Base-by-base conservation (phyloP, 2,113 vertebrate genomes). In the Passerina amoena region DNA sequence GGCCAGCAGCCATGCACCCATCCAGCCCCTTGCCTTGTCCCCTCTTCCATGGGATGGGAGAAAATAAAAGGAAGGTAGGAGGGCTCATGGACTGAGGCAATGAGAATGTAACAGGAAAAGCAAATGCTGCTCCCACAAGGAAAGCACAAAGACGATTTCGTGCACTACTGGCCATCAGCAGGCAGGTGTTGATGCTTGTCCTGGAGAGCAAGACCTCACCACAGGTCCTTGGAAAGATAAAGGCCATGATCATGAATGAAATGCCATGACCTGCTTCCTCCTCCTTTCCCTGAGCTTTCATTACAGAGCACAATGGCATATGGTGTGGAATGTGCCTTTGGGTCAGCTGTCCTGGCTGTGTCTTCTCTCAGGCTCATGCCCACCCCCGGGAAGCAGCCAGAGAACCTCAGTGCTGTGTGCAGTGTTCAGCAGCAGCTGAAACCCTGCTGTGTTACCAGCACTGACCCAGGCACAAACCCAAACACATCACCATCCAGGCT, bases 311-410 rank as follows among this genome's bases (percentile, higher is more conserved):
- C 44, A 38, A 6, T 5, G 16, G 42, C 28, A 7, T 0, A 1
- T 28, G 54, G 13, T 59, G 11, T 44, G 63, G 28, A 28, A 33
- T 38, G 30, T 51, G 31, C 28, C 57, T 50, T 33, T 70, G 56
- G 51, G 60, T 24, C 61, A 22, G 56, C 73, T 88, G 13, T 54
- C 24, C 70, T 24, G 21, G 47, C 60, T 53, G 19, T 30, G n/a
- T 5, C 15, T 0, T 1, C 42, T 17, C 37, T 56, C 28, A 48
- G 38, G 21, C 18, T 69, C 1, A 1, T 78, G 68, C 33, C 17
- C 15, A 7, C 1, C 6, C 7, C 0, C 0, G 5, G 10, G 15
- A 54, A 68, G 42, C 65, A 57, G 61, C 3, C 3, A 40, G 40
- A 57, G 47, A 31, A 12, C 38, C 53, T 53, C 27, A 13, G 0